A percentile compares a stretch with the other conserved stretches of the same genome.
Conservation (phyloP, 1,140 invertebrate genomes). For the Acromyrmex echinatior region DNA sequence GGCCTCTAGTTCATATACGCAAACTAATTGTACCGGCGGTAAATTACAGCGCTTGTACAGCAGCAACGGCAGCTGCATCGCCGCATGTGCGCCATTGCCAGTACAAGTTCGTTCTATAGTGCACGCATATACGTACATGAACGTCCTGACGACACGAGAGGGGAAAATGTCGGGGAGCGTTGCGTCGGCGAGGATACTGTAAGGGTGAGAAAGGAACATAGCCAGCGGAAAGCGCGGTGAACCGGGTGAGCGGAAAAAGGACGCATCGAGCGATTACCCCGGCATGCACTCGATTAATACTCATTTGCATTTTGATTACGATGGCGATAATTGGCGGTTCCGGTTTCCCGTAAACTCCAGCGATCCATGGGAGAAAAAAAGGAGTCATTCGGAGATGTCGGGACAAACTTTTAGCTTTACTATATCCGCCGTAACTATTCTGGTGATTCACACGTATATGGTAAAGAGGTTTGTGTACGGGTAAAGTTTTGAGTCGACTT, state of each 20-base stretch:
- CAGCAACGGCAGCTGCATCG: conserved; percentile 75
- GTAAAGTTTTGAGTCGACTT: conserved; percentile 1
- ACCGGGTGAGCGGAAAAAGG: conserved; percentile 31
- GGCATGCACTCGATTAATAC: conserved; percentile 68
- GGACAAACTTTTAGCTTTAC: conserved; percentile 10
- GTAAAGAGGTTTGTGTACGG: not conserved
- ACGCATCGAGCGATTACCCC: conserved; percentile 42
- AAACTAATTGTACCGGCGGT: conserved; percentile 78
- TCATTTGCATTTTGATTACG: conserved; percentile 76
- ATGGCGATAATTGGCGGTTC: conserved; percentile 67
- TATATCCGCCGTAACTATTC: not conserved
- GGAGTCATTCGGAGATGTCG: not conserved
- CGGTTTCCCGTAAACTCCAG: conserved; percentile 57
- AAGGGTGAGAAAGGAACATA: not conserved
- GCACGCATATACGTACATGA: conserved; percentile 49
- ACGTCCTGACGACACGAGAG: conserved; percentile 15
- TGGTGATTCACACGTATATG: not conserved
- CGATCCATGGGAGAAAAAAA: conserved; percentile 21
- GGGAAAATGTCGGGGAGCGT: not conserved
- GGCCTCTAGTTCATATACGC: conserved; percentile 76
- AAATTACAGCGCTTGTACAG: conserved; percentile 77
- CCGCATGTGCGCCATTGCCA: conserved; percentile 69
- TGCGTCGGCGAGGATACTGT: not conserved
- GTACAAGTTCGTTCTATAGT: conserved; percentile 65
- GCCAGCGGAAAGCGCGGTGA: not conserved